Evolutionary conservation across 2,888 invertebrate genomes (phyloP), one percentile per base, ranked within the genome.

Genomic region (Mellilla xanthometata): DNA sequence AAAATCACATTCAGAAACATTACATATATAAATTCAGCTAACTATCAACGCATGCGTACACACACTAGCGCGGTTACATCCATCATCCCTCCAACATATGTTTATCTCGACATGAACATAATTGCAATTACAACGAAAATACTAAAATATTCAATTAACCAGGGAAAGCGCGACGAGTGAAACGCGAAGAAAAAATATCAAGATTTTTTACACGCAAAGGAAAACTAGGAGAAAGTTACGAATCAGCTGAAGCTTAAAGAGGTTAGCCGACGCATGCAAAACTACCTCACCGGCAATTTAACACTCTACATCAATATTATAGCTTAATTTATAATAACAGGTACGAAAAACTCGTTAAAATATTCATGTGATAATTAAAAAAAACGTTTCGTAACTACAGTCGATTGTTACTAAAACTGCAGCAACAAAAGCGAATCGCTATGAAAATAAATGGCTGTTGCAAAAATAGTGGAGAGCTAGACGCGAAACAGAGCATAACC

Each of bases 1-100:
- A 88, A 52, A 82, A 85, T 81, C 86, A 89, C 88, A 89, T 89
- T 89, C 89, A 89, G 89, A 89, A 83, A 82, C 80, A 84, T 80
- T 83, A 87, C 85, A 77, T 75, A 74, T 81, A 77, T 68, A 84
- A 24, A 72, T 81, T 72, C 79, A 62, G 77, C 82, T 81, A 80
- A 76, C 72, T 79, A 80, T 75, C 70, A 69, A 77, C 72, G 68
- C 87, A 87, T 87, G 87, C 88, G 68, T 62, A 68, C 59, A 66
- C 54, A 65, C 50, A 64, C 46, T 60, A 65, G 60, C 41, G 58
- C 66, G 52, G 66, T 67, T 68, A 72, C 72, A 36, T 19, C 4
- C 24, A 62, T 62, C 70, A 68, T 73, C 66, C 68, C 66, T 60
- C 58, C 40, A 46, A 72, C 59, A 64, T 66, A 62, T 49, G 60